Evolutionary conservation across 2,888 invertebrate genomes (phyloP), one percentile per base, ranked within the genome.

Genomic region (Lycocerus yunnanus): DNA sequence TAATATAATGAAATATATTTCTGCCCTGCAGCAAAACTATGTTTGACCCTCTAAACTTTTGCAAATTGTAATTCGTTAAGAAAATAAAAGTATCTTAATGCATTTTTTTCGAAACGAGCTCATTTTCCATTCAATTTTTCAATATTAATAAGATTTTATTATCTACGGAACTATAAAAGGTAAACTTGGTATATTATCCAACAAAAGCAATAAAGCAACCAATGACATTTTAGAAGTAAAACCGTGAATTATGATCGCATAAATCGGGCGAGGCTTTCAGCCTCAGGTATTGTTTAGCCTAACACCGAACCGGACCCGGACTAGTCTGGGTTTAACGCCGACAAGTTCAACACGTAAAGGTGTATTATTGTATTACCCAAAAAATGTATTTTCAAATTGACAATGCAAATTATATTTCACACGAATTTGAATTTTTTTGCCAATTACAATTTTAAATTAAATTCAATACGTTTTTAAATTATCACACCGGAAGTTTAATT

Each of bases 231-330:
- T 69, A 61, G 75, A 74, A 79, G 77, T 80, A 80, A 80, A 80
- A 78, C 77, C 75, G 78, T 80, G 79, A 81, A 80, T 81, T 81
- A 81, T 80, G 80, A 79, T 75, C 71, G 72, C 74, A 78, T 78
- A 80, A 80, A 80, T 70, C 77, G 72, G 73, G 76, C 77, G 75
- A 76, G 72, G 77, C 77, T 78, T 77, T 78, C 74, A 77, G 78
- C 75, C 77, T 58, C 70, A 69, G 77, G 74, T 76, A 80, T 78
- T 78, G 80, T 78, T 74, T 73, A 77, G 71, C 73, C 73, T 71
- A 73, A 60, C 68, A 67, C 59, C 71, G 73, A 67, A 59, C 69
- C 68, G 70, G 65, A 70, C 75, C 69, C 69, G 69, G 66, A 72
- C 72, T 72, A 72, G 69, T 66, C 72, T 59, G 70, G 70, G 60